phyloP scores from a whole-genome alignment of 2,888 invertebrate genomes.

The Labia minor region DNA sequence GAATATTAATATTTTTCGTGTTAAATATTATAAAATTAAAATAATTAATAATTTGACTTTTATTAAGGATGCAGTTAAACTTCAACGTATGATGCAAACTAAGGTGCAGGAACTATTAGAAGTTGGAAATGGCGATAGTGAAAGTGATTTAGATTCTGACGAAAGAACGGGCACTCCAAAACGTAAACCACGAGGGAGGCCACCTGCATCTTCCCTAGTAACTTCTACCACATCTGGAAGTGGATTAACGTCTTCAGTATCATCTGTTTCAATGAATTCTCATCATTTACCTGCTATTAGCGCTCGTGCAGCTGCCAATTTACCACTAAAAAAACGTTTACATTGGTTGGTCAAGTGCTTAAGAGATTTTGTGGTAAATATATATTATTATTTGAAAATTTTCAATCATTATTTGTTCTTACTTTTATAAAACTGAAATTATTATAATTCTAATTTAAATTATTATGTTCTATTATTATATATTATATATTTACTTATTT shows the following conservation, averaged over 20 bases:
- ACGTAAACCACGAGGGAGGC: slow-evolving; percentile 32
- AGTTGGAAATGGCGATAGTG: slow-evolving; percentile 38
- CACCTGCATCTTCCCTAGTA: slow-evolving; percentile 33
- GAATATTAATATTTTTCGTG: too few relatives aligned
- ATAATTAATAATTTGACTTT: slow-evolving; percentile 14
- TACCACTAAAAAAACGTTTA: slow-evolving; percentile 67
- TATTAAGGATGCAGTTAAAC: slow-evolving; percentile 67
- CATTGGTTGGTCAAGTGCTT: slow-evolving; percentile 67
- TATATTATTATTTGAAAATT: too few relatives aligned
- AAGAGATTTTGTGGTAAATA: slow-evolving; percentile 52
- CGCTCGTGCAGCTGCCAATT: slow-evolving; percentile 33
- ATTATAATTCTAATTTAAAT: too few relatives aligned
- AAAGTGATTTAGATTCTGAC: slow-evolving; percentile 40
- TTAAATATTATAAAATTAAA: too few relatives aligned
- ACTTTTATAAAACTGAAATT: too few relatives aligned
- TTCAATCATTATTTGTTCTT: too few relatives aligned
- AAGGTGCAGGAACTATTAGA: slow-evolving; percentile 64
- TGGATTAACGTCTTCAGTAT: slow-evolving; percentile 31
- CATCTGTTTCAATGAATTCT: slow-evolving; percentile 34
- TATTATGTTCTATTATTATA: too few relatives aligned
- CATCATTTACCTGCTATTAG: neutral
- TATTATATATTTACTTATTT: too few relatives aligned
- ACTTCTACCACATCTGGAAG: slow-evolving; percentile 28
- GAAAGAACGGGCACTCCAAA: slow-evolving; percentile 27
- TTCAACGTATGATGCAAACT: slow-evolving; percentile 73